Evolutionary conservation across 1,140 invertebrate genomes (phyloP).

Genomic region (Drosophila tropicalis): DNA sequence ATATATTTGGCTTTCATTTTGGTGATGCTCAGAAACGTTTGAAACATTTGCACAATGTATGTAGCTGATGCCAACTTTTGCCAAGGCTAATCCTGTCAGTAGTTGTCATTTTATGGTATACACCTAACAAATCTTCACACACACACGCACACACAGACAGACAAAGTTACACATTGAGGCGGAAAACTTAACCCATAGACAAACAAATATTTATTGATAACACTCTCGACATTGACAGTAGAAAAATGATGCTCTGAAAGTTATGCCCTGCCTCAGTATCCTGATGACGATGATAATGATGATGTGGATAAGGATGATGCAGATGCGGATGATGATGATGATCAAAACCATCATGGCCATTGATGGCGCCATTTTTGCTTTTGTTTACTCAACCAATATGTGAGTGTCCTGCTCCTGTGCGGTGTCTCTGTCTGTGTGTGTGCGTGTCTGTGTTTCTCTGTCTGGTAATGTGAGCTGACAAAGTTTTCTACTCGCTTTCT

Average conservation of each 20-base stretch:
- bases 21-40: background rate
- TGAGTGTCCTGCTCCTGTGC: conserved; percentile 26
- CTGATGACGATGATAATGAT: conserved; percentile 37
- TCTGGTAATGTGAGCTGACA: conserved; percentile 74
- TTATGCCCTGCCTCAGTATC: conserved; percentile 29
- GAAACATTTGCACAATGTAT: conserved; percentile 4
- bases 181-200: conserved; percentile 28
- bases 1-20: background rate
- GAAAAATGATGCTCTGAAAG: conserved; percentile 47
- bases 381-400: conserved; percentile 61
- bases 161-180: conserved; percentile 18
- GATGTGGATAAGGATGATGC: conserved; percentile 17
- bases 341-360: conserved; percentile 53
- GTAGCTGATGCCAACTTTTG: background rate
- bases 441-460: conserved; percentile 12
- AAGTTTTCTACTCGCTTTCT: conserved; percentile 48
- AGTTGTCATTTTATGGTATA: conserved; percentile 50
- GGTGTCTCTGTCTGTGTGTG: conserved; percentile 30
- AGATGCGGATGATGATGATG: conserved; percentile 28
- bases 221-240: conserved; percentile 52
- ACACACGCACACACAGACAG: conserved; percentile 10
- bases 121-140: conserved; percentile 46
- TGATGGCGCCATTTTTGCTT: conserved; percentile 78
- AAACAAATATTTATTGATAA: conserved; percentile 57
- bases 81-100: conserved; percentile 46